Conservation (phyloP, 2,113 vertebrate genomes). For the Labeo rohita region DNA sequence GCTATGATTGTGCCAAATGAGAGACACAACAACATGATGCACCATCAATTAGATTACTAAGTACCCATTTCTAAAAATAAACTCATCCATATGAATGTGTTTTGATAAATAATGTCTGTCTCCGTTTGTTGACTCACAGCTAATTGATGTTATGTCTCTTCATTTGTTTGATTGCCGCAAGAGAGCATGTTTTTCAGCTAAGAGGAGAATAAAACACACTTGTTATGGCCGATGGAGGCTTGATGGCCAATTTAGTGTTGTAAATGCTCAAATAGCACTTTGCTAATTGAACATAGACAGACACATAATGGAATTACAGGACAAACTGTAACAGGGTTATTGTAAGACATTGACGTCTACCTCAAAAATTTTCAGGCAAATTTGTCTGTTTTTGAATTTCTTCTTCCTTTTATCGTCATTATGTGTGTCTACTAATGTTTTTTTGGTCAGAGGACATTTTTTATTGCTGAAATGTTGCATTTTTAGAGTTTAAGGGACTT, state of each 20-base stretch:
- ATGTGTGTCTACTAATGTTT: not conserved
- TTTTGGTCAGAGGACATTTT: not conserved
- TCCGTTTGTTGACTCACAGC: conserved; percentile 35
- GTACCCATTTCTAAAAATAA: conserved; percentile 37
- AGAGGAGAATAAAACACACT: conserved; percentile 22
- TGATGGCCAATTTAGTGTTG: conserved; percentile 26
- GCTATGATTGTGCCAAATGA: conserved; percentile 26
- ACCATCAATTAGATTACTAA: conserved; percentile 44
- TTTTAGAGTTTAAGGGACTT: not conserved
- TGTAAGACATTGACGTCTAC: not conserved
- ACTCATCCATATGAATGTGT: conserved; percentile 33
- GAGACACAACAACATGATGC: conserved; percentile 37
- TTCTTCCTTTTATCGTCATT: not conserved
- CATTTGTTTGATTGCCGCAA: conserved; percentile 35
- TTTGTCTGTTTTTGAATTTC: not conserved
- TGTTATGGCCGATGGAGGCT: conserved; percentile 11
- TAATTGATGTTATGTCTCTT: conserved; percentile 26
- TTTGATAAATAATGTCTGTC: conserved; percentile 31
- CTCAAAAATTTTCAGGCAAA: not conserved
- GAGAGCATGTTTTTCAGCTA: conserved; percentile 13
- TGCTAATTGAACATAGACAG: conserved; percentile 9
- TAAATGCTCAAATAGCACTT: conserved; percentile 22
- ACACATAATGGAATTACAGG: conserved; percentile 2
- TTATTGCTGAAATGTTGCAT: not conserved
- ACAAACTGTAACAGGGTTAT: conserved; percentile 9